phyloP scores from a whole-genome alignment of 2,113 vertebrate species.

The Saiga tatarica region DNA sequence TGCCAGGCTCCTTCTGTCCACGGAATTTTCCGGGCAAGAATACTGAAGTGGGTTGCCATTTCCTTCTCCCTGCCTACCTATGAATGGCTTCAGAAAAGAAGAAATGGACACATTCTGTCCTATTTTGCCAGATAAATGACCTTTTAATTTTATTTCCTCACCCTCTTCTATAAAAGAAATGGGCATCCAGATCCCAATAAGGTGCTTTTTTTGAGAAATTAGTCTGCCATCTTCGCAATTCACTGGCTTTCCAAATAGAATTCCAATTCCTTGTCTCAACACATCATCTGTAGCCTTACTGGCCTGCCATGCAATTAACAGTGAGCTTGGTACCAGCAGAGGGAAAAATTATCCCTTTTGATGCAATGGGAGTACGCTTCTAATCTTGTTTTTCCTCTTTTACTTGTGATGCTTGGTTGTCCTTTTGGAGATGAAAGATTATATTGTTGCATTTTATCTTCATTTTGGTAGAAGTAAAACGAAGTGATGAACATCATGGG shows the following conservation, averaged over 20 bases:
- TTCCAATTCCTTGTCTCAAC: neutral
- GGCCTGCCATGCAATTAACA: neutral
- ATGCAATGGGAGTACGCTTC: neutral
- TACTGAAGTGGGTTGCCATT: neutral
- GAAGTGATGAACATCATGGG: neutral
- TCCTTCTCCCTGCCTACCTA: neutral
- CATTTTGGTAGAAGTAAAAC: neutral
- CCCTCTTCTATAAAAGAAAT: neutral
- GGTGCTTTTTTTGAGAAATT: neutral
- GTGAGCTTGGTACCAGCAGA: neutral
- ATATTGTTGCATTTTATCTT: neutral
- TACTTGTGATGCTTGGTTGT: neutral
- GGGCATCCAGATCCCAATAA: neutral
- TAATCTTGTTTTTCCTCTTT: conserved; percentile 10
- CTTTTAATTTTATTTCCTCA: neutral
- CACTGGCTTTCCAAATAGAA: neutral
- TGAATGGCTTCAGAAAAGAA: neutral
- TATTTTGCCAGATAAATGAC: neutral
- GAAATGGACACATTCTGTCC: neutral
- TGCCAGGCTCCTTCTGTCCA: neutral
- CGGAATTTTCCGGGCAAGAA: neutral
- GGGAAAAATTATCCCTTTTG: neutral
- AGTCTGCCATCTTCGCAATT: neutral
- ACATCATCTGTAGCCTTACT: neutral
- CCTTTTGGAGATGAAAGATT: conserved; percentile 10